phyloP scores from a whole-genome alignment of 2,888 invertebrate species.

The Linyphia triangularis region DNA sequence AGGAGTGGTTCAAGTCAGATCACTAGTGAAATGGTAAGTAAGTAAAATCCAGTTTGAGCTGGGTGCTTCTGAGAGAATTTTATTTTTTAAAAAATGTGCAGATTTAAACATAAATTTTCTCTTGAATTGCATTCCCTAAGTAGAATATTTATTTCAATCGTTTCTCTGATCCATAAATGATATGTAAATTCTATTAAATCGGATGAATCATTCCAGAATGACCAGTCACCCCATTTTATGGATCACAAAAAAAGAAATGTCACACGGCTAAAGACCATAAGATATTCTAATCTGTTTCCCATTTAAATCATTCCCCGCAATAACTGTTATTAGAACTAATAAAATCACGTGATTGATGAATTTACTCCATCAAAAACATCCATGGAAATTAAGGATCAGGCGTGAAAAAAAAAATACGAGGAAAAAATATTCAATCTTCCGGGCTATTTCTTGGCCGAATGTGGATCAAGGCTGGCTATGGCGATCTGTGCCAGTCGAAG shows the following conservation, averaged over 20 bases:
- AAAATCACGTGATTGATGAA: slow-evolving; percentile 11
- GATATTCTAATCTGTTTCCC: not conserved
- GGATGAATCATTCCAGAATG: too few relatives aligned
- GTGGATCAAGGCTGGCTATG: slow-evolving; percentile 72
- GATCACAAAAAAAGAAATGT: not conserved
- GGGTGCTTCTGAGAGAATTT: too few relatives aligned
- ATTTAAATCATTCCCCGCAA: not conserved
- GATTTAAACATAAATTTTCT: too few relatives aligned
- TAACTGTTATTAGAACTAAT: slow-evolving; percentile 2
- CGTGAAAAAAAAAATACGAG: slow-evolving; percentile 11
- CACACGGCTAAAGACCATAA: not conserved
- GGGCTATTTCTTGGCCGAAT: slow-evolving; percentile 34
- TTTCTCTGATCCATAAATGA: too few relatives aligned
- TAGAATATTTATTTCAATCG: too few relatives aligned
- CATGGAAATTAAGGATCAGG: slow-evolving; percentile 1
- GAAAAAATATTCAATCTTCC: slow-evolving; percentile 42
- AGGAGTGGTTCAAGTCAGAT: not conserved
- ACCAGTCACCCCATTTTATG: too few relatives aligned
- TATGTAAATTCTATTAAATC: too few relatives aligned
- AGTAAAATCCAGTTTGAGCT: too few relatives aligned
- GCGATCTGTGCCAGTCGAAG: slow-evolving; percentile 66
- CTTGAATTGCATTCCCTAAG: too few relatives aligned
- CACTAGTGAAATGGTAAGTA: too few relatives aligned
- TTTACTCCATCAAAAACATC: not conserved
- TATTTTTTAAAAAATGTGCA: too few relatives aligned